Percentiles rank a stretch among this genome's conserved stretches.
These are phyloP conservation scores for Gadopsis marmoratus DNA, from an alignment of 2,797 vertebrate species.

Conservation along the genomic window DNA sequence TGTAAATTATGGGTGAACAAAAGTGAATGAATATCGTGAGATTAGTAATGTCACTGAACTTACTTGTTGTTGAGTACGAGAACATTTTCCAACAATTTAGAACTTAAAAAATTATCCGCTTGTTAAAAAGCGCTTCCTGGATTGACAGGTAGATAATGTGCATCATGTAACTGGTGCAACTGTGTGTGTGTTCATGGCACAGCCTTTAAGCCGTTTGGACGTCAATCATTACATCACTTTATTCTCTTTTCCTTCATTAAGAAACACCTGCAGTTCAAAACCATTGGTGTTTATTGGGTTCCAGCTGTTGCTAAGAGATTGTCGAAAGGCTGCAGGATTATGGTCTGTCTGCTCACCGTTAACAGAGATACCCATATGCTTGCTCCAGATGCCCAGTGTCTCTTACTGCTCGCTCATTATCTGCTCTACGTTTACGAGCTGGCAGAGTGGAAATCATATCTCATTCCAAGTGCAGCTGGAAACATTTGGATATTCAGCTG, in stretches of 20 bases:
- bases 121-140: not conserved
- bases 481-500: constrained; percentile 68
- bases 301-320: constrained; percentile 74
- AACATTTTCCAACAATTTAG: not conserved
- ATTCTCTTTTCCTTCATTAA: constrained; percentile 53
- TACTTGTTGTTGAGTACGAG: not conserved
- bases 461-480: constrained; percentile 61
- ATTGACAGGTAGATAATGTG: constrained; percentile 19
- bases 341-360: constrained; percentile 67
- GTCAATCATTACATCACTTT: constrained; percentile 47
- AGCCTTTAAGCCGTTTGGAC: constrained; percentile 12
- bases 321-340: constrained; percentile 63
- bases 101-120: not conserved
- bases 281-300: constrained; percentile 64
- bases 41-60: not conserved
- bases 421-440: constrained; percentile 61
- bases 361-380: constrained; percentile 70
- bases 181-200: not conserved
- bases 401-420: constrained; percentile 71
- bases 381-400: constrained; percentile 75
- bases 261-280: constrained; percentile 54
- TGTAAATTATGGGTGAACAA: not conserved
- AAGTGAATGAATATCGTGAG: not conserved
- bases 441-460: constrained; percentile 63
- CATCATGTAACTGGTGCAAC: not conserved